Conservation (phyloP, 2,797 vertebrate species). For the Neostethus bicornis region DNA sequence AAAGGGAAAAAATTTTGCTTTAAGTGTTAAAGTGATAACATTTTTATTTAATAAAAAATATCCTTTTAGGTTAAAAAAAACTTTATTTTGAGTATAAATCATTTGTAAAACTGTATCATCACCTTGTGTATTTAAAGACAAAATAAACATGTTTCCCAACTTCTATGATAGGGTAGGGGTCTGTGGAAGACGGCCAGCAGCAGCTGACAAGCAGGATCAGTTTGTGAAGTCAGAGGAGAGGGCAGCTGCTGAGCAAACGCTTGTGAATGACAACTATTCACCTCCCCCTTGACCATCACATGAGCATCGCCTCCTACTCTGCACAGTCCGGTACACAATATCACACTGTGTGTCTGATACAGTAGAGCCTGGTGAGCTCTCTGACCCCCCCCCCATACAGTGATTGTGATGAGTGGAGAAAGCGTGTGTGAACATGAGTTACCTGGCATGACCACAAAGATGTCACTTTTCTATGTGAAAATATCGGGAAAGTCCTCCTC, state of each 20-base stretch:
- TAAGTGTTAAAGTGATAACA: not conserved
- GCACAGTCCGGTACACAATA: slow-evolving; percentile 61
- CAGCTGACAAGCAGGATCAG: slow-evolving; percentile 67
- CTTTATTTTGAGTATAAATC: not conserved
- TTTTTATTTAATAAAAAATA: not conserved
- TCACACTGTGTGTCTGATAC: slow-evolving; percentile 60
- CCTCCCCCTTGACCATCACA: slow-evolving; percentile 67
- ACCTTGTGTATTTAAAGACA: slow-evolving; percentile 7
- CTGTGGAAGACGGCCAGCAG: slow-evolving; percentile 29
- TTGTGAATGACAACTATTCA: slow-evolving; percentile 77
- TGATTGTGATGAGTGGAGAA: not conserved
- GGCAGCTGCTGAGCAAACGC: slow-evolving; percentile 63
- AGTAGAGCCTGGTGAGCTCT: slow-evolving; percentile 43
- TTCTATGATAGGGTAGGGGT: not conserved
- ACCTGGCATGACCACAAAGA: slow-evolving; percentile 27
- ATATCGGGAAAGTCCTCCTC: too few relatives aligned
- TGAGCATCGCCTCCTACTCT: slow-evolving; percentile 71
- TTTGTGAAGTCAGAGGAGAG: slow-evolving; percentile 52
- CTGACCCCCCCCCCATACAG: slow-evolving; percentile 57
- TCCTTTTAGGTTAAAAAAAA: not conserved
- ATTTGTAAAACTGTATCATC: too few relatives aligned
- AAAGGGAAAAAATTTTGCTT: not conserved
- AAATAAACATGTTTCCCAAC: slow-evolving; percentile 19
- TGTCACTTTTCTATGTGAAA: too few relatives aligned
- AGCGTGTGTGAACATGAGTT: not conserved